Evolutionary conservation across 2,797 vertebrate genomes (phyloP).

Genomic region (Myotis vivesi): DNA sequence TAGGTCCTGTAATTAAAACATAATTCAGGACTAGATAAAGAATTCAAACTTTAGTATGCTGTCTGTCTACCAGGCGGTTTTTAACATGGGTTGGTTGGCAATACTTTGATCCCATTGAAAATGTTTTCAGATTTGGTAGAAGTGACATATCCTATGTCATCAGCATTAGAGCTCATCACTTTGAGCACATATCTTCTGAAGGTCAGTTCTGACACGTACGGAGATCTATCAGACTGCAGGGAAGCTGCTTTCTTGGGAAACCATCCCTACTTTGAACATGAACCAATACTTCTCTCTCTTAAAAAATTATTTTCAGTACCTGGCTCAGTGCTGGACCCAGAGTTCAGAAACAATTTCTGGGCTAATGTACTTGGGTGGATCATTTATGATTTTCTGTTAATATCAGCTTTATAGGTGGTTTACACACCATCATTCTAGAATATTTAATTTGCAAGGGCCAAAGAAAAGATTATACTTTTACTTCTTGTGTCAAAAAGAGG

Average conservation of each 20-base stretch:
- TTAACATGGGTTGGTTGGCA: constrained; percentile 32
- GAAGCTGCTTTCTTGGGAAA: constrained; percentile 34
- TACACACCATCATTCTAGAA: constrained; percentile 14
- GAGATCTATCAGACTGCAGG: constrained; percentile 3
- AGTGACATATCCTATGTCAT: not conserved
- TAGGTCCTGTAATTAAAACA: constrained; percentile 16
- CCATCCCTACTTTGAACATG: constrained; percentile 27
- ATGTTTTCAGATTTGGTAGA: constrained; percentile 52
- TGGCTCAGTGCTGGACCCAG: not conserved
- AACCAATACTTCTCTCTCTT: not conserved
- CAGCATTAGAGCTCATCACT: not conserved
- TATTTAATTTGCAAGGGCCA: constrained; percentile 48
- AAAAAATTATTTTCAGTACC: constrained; percentile 30
- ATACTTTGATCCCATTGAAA: constrained; percentile 58
- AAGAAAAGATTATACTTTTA: constrained; percentile 50
- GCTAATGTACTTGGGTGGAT: not conserved
- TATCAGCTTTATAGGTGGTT: constrained; percentile 1
- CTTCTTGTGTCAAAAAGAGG: constrained; percentile 33
- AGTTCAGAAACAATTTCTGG: constrained; percentile 42
- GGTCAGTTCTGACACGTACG: not conserved
- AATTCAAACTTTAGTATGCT: constrained; percentile 30
- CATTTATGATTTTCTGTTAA: constrained; percentile 35
- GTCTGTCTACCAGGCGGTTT: not conserved
- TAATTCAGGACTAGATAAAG: constrained; percentile 44
- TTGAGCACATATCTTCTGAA: constrained; percentile 18